phyloP scores from a whole-genome alignment of 2,888 invertebrate species.

The Ichneumoninae sp. region DNA sequence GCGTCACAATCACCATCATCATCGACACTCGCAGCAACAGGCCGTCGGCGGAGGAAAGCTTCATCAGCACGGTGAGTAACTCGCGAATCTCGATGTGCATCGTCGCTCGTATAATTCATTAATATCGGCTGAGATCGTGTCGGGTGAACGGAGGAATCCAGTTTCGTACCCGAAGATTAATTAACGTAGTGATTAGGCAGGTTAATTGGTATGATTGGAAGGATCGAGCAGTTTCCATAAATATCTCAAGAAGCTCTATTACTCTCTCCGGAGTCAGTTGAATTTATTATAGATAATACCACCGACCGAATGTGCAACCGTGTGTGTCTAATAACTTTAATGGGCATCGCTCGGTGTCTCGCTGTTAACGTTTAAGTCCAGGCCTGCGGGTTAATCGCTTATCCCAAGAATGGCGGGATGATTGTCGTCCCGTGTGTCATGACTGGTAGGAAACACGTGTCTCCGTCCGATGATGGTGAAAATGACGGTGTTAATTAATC shows the following conservation, averaged over 20 bases:
- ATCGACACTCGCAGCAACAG: conserved; percentile 77
- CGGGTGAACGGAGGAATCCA: conserved; percentile 1
- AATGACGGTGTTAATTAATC: conserved; percentile 64
- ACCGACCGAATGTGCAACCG: conserved; percentile 20
- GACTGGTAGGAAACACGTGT: conserved; percentile 19
- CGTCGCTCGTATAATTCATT: conserved; percentile 12
- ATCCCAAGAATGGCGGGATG: conserved; percentile 17
- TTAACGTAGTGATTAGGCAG: conserved; percentile 41
- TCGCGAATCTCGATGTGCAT: neutral
- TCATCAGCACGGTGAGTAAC: conserved; percentile 80
- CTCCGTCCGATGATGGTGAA: conserved; percentile 57
- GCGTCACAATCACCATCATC: conserved; percentile 84
- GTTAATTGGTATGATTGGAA: conserved; percentile 56
- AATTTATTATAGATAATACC: conserved; percentile 13
- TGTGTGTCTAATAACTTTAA: conserved; percentile 54
- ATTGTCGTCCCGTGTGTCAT: conserved; percentile 21
- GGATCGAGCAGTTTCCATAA: conserved; percentile 44
- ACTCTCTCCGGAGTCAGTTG: neutral
- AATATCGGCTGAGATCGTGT: neutral
- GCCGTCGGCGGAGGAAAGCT: conserved; percentile 81
- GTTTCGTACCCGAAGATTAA: conserved; percentile 42
- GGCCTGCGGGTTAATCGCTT: conserved; percentile 34
- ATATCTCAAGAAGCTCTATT: conserved; percentile 6
- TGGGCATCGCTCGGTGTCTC: conserved; percentile 39
- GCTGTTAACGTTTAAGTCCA: conserved; percentile 50